A percentile compares a stretch with the other conserved stretches of the same genome.
phyloP scores from a whole-genome alignment of 2,797 vertebrate species.

The Craterocephalus amniculus region DNA sequence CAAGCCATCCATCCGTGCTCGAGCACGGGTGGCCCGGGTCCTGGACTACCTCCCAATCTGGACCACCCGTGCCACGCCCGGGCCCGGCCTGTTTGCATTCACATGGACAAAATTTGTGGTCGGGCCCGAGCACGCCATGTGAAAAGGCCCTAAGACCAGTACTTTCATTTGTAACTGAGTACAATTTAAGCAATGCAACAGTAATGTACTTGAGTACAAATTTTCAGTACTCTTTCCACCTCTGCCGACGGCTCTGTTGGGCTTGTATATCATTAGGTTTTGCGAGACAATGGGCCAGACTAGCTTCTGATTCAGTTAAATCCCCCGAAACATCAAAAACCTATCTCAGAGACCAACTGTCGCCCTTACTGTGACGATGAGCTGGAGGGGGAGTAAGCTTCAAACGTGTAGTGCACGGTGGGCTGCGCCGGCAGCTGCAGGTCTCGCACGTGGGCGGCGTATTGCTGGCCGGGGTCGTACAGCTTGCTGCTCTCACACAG shows the following conservation, averaged over 20 bases:
- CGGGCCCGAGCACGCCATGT: no score
- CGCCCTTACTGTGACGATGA: conserved; percentile 67
- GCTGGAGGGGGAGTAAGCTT: conserved; percentile 83
- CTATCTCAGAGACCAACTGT: background rate
- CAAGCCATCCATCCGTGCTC: no score
- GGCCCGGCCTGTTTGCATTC: no score
- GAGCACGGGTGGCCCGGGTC: no score
- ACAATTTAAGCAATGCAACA: no score
- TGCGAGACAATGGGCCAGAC: background rate
- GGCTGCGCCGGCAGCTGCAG: conserved; percentile 90
- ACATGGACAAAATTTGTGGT: no score
- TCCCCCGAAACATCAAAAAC: background rate
- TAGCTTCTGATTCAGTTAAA: background rate
- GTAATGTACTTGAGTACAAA: no score
- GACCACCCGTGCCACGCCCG: no score
- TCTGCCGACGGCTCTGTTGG: background rate
- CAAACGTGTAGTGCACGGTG: conserved; percentile 86
- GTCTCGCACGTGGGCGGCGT: conserved; percentile 89
- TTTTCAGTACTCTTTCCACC: no score
- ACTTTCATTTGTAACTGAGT: no score
- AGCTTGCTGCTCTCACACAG: conserved; percentile 98
- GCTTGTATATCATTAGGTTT: background rate
- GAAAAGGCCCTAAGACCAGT: no score
- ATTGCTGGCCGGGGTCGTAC: conserved; percentile 95
- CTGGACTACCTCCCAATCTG: no score